Percentiles rank a stretch among this genome's conserved stretches.
phyloP scores from a whole-genome alignment of 2,113 vertebrate species.

The Dipodomys merriami region DNA sequence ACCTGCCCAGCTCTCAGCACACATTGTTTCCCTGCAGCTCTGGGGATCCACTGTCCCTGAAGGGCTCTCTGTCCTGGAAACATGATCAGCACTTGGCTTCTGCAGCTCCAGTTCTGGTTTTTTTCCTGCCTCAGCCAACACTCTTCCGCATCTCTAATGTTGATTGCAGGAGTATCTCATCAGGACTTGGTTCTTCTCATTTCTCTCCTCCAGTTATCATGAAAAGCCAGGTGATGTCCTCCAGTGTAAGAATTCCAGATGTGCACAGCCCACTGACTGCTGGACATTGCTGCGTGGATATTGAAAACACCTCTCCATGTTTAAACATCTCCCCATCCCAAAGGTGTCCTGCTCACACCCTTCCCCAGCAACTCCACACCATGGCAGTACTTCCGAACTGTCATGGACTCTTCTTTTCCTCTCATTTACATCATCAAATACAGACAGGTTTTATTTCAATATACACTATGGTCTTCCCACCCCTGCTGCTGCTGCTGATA shows the following conservation, averaged over 20 bases:
- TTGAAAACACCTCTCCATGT: background rate
- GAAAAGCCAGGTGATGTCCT: background rate
- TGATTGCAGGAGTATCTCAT: background rate
- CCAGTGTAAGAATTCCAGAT: background rate
- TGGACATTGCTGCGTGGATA: rapidly evolving
- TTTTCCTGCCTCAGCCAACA: background rate
- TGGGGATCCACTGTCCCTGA: background rate
- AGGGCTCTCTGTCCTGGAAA: background rate
- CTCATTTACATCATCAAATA: background rate
- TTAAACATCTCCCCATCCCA: background rate
- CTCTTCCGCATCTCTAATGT: background rate
- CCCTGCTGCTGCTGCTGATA: no score
- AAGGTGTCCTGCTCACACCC: background rate
- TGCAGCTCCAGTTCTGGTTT: background rate
- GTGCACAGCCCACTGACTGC: background rate
- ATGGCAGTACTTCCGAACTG: background rate
- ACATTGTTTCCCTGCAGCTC: background rate
- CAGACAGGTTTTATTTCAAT: background rate
- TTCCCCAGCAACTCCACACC: background rate
- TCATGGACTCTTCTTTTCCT: background rate
- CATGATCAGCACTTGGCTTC: background rate
- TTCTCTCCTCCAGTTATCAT: background rate
- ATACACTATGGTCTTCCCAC: background rate
- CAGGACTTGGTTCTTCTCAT: background rate
- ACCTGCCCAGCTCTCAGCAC: no score